These are phyloP conservation scores for Helobdella robusta DNA, from an alignment of 2,888 invertebrate genomes.

Conservation along the genomic window DNA sequence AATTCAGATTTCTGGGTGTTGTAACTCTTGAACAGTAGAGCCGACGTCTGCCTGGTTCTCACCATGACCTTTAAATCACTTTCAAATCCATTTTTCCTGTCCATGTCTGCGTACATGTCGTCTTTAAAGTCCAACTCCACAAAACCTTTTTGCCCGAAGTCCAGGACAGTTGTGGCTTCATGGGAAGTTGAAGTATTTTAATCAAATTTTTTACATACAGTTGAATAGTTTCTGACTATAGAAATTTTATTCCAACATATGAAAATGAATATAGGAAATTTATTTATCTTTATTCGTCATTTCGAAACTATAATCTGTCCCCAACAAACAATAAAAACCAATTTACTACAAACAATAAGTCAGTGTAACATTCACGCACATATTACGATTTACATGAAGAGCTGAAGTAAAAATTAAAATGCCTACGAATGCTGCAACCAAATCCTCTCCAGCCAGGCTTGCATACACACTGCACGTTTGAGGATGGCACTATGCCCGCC, in stretches of 20 bases:
- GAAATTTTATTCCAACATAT: no score
- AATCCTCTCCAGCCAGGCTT: conserved; percentile 84
- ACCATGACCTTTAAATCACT: conserved; percentile 87
- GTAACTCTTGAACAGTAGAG: conserved; percentile 69
- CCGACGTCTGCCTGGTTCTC: conserved; percentile 81
- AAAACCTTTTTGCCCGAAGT: conserved; percentile 84
- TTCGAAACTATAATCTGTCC: no score
- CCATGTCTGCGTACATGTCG: conserved; percentile 37
- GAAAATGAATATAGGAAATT: no score
- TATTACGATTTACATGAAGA: no score
- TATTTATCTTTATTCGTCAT: no score
- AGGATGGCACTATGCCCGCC: conserved; percentile 58
- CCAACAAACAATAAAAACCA: no score
- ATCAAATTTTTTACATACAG: no score
- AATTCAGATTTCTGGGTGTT: conserved; percentile 55
- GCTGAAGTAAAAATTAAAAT: no score
- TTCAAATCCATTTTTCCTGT: conserved; percentile 33
- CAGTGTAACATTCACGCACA: no score
- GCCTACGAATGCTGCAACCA: conserved; percentile 48
- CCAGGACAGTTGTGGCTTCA: conserved; percentile 51
- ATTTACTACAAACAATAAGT: no score
- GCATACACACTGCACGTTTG: conserved; percentile 67
- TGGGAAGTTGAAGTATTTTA: no score
- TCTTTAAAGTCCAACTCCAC: conserved; percentile 79
- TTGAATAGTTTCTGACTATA: no score